phyloP scores from a whole-genome alignment of 2,888 invertebrate genomes.

The Nineta flava region DNA sequence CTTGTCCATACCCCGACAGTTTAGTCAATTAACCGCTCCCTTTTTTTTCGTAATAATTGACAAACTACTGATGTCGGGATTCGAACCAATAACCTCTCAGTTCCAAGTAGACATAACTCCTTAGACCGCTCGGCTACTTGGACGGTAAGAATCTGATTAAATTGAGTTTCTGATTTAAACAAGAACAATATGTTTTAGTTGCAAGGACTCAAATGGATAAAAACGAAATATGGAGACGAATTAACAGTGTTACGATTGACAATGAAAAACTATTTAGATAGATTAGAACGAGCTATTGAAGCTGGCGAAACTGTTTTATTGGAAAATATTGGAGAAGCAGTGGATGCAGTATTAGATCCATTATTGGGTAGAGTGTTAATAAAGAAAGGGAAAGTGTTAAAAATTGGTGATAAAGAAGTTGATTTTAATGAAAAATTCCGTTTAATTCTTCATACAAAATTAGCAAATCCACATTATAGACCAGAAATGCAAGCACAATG shows the following conservation, averaged over 20 bases:
- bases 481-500: conserved; percentile 95
- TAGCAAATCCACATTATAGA: conserved; percentile 91
- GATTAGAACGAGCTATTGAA: conserved; percentile 57
- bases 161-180: too few species aligned
- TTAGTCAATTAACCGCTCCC: too few species aligned
- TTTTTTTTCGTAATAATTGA: too few species aligned
- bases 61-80: too few species aligned
- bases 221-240: conserved; percentile 59
- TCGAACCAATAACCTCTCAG: too few species aligned
- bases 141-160: too few species aligned
- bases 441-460: conserved; percentile 77
- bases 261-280: conserved; percentile 68
- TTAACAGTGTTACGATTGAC: conserved; percentile 63
- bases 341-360: conserved; percentile 85
- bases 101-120: too few species aligned
- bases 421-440: conserved; percentile 73
- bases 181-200: too few species aligned
- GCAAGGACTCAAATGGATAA: conserved; percentile 92
- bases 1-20: too few species aligned
- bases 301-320: conserved; percentile 64
- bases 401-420: conserved; percentile 86
- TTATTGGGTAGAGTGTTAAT: conserved; percentile 75
- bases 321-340: conserved; percentile 77
- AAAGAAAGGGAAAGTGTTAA: conserved; percentile 65
- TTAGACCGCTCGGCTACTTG: too few species aligned